Conservation (phyloP, 2,797 vertebrate genomes). For the Neoniphon sammara region DNA sequence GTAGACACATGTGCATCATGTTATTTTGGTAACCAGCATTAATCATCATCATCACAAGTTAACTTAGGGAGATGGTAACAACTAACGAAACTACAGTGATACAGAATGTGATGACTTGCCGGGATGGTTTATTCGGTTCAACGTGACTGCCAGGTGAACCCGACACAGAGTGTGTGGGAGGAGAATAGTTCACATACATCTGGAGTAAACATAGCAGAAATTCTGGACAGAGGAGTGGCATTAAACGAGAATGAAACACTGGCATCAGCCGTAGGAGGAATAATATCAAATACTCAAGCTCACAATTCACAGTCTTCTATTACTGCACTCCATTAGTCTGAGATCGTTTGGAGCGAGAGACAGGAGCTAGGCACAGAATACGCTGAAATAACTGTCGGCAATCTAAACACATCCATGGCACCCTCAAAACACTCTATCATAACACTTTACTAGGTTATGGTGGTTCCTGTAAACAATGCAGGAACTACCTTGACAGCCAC, state of each 20-base stretch:
- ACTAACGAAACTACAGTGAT: conserved; percentile 15
- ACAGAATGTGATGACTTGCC: conserved; percentile 23
- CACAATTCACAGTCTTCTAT: not conserved
- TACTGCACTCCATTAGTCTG: not conserved
- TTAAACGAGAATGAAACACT: conserved; percentile 23
- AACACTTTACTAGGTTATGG: too few relatives aligned
- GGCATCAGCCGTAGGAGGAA: conserved; percentile 22
- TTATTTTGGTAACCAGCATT: conserved; percentile 17
- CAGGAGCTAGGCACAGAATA: too few relatives aligned
- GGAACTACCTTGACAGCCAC: too few relatives aligned
- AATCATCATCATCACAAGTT: conserved; percentile 22
- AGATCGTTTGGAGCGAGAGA: not conserved
- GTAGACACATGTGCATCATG: conserved; percentile 23
- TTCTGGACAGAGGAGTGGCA: conserved; percentile 20
- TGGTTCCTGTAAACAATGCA: conserved; percentile 2
- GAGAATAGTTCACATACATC: conserved; percentile 37
- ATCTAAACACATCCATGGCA: not conserved
- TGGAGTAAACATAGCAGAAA: conserved; percentile 43
- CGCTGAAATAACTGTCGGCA: not conserved
- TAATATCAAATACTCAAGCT: not conserved
- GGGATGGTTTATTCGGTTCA: conserved; percentile 45
- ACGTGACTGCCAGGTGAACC: conserved; percentile 54
- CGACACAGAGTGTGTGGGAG: conserved; percentile 30
- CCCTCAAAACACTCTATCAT: too few relatives aligned
- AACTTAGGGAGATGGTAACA: not conserved